Evolutionary conservation across 2,113 vertebrate genomes (phyloP).

Genomic region (Pungitius pungitius): DNA sequence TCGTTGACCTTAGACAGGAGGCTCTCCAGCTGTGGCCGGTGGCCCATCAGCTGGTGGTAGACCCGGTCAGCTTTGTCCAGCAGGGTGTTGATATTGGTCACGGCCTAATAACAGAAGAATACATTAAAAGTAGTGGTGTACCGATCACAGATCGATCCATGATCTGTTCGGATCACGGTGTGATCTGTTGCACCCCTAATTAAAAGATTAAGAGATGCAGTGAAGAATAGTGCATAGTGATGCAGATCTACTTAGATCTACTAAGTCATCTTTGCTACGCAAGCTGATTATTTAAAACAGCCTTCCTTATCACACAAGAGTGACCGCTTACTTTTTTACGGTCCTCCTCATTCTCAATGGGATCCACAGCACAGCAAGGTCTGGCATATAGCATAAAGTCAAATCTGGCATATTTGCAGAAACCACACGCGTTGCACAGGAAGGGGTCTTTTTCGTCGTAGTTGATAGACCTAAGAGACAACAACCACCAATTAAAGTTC

Average conservation of each 20-base stretch:
- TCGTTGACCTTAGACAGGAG: slow-evolving; percentile 97
- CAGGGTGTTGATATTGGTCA: slow-evolving; percentile 97
- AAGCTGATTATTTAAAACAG: background rate
- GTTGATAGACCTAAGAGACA: slow-evolving; percentile 90
- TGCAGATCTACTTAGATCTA: background rate
- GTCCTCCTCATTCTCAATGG: slow-evolving; percentile 98
- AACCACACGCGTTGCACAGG: slow-evolving; percentile 97
- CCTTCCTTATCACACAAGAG: background rate
- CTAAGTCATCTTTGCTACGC: background rate
- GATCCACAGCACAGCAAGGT: slow-evolving; percentile 97
- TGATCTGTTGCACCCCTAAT: too few relatives aligned
- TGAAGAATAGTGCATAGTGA: background rate
- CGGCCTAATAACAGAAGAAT: slow-evolving; percentile 81
- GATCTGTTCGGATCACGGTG: too few relatives aligned
- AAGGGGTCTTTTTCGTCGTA: slow-evolving; percentile 99
- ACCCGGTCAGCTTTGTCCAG: slow-evolving; percentile 98
- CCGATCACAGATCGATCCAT: too few relatives aligned
- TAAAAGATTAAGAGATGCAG: background rate
- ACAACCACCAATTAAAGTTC: background rate
- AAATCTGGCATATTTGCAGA: slow-evolving; percentile 99
- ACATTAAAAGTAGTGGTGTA: background rate
- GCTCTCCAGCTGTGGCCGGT: slow-evolving; percentile 94
- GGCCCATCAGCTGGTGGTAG: slow-evolving; percentile 98
- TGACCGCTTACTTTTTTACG: slow-evolving; percentile 88
- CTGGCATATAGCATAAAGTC: slow-evolving; percentile 99